Base-by-base conservation (phyloP, 2,797 vertebrate genomes). In the Syngnathus rostellatus region DNA sequence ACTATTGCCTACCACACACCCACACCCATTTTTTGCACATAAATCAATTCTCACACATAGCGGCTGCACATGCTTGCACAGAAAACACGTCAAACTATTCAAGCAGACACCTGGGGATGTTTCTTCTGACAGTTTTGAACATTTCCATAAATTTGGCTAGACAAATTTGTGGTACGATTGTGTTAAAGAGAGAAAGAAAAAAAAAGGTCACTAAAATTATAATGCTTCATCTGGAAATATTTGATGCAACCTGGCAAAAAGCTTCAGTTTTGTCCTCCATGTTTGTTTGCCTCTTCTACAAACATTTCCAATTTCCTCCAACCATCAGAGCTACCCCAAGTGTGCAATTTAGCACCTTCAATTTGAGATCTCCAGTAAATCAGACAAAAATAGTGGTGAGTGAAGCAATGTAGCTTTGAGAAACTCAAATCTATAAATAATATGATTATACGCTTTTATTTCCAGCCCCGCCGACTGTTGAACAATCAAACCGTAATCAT, bases 21-120 rank as follows among this genome's bases (percentile, higher is more conserved):
- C 37, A 53, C 64, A 14, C 23, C n/a, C 53, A 17, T 10, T 46
- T 41, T 46, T 46, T 46, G 4, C 38, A 21, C 19, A 12, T 57
- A 31, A 57, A 61, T 61, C 59, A 21, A 65, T 48, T 66, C 63
- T 61, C 53, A 53, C 46, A 38, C 43, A 25, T 19, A 64, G 67
- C 68, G 60, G 51, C 70, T 72, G 74, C 55, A 9, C 6, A 43
- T 45, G 63, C 63, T 66, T 54, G 51, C 73, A 66, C 61, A 63
- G 65, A 50, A 81, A 77, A 81, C 79, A 79, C 9, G 69, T 64
- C 39, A 45, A 82, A 69, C 70, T 78, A 71, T 81, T 76, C 23
- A 76, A 68, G 61, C 38, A 41, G 19, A 8, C 39, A 39, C 58
- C 19, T 19, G 25, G 54, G 23, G 54, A 40, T 41, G 59, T 61